Conservation (phyloP, 1,140 invertebrate species). For the Battus philenor region DNA sequence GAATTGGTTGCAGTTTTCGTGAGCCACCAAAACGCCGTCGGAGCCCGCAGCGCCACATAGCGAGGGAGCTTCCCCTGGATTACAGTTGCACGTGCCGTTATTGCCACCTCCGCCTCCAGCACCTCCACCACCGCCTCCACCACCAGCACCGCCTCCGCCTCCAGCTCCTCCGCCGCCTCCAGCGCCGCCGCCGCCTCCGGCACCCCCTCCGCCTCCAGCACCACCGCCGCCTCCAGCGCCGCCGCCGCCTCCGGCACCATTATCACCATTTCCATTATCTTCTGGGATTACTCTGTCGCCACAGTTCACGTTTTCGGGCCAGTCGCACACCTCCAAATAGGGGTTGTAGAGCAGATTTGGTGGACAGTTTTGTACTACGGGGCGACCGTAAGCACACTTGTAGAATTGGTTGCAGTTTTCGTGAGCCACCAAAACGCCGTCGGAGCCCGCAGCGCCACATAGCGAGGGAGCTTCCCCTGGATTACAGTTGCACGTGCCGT, state of each 20-base stretch:
- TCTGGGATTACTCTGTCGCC: constrained; percentile 25
- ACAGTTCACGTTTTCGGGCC: constrained; percentile 75
- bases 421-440: constrained; percentile 29
- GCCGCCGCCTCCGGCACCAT: constrained; percentile 1
- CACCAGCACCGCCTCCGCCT: neutral
- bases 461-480: constrained; percentile 29
- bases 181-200: too few species aligned
- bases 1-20: constrained; percentile 8
- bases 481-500: constrained; percentile 25
- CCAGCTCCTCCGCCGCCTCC: too few species aligned
- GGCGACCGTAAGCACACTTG: constrained; percentile 29
- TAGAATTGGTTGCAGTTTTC: constrained; percentile 43
- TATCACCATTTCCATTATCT: constrained; percentile 4
- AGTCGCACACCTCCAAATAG: constrained; percentile 75
- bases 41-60: neutral
- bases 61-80: constrained; percentile 23
- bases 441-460: constrained; percentile 24
- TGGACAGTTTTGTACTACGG: constrained; percentile 48
- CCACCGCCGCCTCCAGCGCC: neutral
- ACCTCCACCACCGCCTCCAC: constrained; percentile 5
- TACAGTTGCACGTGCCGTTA: constrained; percentile 21
- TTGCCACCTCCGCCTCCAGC: constrained; percentile 6
- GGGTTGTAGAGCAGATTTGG: constrained; percentile 76
- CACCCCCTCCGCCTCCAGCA: too few species aligned
- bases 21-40: constrained; percentile 3